Evolutionary conservation across 2,888 invertebrate species (phyloP).

Genomic region (Orthosia gothica): DNA sequence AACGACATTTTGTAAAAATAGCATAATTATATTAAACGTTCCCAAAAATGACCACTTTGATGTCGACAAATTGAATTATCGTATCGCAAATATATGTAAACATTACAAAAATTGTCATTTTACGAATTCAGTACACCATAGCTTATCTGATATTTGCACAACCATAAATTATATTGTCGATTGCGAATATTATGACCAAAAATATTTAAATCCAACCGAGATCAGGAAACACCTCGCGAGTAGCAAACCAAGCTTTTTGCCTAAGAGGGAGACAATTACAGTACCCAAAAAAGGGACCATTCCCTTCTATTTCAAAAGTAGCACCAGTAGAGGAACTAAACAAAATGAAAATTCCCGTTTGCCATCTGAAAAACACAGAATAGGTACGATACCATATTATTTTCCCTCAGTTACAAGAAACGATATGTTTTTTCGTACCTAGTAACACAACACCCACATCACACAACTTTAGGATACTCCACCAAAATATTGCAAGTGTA

Average conservation of each 20-base stretch:
- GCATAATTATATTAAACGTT: too few species aligned
- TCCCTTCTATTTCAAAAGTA: conserved; percentile 4
- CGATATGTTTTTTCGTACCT: conserved; percentile 2
- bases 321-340: background rate
- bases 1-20: too few species aligned
- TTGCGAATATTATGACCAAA: conserved; percentile 7
- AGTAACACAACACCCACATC: background rate
- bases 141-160: conserved; percentile 1
- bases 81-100: too few species aligned
- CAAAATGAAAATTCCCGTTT: background rate
- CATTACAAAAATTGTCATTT: too few species aligned
- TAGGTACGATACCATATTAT: too few species aligned
- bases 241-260: conserved; percentile 11
- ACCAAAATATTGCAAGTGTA: too few species aligned
- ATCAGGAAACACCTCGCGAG: background rate
- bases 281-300: conserved; percentile 5
- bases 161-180: background rate
- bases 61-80: too few species aligned
- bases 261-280: background rate
- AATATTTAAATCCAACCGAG: conserved; percentile 17
- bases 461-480: background rate
- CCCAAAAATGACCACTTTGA: too few species aligned
- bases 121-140: too few species aligned
- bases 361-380: background rate
- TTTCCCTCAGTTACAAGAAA: background rate